These are phyloP conservation scores for Oncorhynchus mykiss DNA, from an alignment of 2,113 vertebrate genomes.

Conservation along the genomic window DNA sequence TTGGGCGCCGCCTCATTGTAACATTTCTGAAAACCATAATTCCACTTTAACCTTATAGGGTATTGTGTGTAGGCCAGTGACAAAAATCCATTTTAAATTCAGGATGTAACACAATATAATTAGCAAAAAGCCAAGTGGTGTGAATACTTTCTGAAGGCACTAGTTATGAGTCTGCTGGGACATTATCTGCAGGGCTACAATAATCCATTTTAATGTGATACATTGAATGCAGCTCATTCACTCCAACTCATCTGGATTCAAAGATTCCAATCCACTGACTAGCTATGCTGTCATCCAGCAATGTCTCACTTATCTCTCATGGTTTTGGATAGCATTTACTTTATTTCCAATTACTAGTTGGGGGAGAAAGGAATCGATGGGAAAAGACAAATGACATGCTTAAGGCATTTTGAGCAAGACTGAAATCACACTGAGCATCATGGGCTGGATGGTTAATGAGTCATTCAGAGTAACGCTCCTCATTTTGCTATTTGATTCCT, in stretches of 20 bases:
- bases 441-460: slow-evolving; percentile 48
- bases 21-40: too few species aligned
- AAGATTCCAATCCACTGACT: not conserved
- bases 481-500: slow-evolving; percentile 46
- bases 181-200: not conserved
- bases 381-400: slow-evolving; percentile 43
- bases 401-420: slow-evolving; percentile 40
- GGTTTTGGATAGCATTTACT: slow-evolving; percentile 38
- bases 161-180: too few species aligned
- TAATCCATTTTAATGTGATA: not conserved
- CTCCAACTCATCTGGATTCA: not conserved
- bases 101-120: too few species aligned
- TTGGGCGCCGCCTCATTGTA: too few species aligned
- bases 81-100: too few species aligned
- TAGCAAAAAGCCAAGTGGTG: too few species aligned
- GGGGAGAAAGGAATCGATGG: slow-evolving; percentile 35
- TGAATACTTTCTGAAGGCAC: too few species aligned
- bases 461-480: slow-evolving; percentile 40
- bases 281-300: slow-evolving; percentile 37
- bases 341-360: slow-evolving; percentile 44
- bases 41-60: too few species aligned
- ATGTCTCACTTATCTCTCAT: slow-evolving; percentile 21
- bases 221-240: not conserved
- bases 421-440: slow-evolving; percentile 39
- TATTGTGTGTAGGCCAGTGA: too few species aligned